Evolutionary conservation across 2,797 vertebrate species (phyloP).

Genomic region (Rhincodon typus): DNA sequence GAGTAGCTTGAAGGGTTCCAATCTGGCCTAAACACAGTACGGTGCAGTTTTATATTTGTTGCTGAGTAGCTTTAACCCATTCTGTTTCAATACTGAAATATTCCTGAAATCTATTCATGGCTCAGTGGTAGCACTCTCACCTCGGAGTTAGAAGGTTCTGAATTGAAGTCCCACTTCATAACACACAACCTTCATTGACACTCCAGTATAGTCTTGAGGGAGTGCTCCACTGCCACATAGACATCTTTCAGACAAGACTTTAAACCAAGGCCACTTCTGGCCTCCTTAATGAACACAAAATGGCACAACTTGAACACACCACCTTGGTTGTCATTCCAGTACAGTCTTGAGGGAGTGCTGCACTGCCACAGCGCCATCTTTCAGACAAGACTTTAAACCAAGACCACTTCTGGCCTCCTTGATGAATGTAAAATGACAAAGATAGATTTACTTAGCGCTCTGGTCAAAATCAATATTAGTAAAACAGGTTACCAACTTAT

Average conservation of each 20-base stretch:
- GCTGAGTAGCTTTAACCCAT: neutral
- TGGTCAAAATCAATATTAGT: neutral
- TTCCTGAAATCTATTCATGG: neutral
- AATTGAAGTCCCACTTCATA: neutral
- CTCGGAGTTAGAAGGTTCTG: neutral
- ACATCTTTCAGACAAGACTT: neutral
- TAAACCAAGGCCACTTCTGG: neutral
- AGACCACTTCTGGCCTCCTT: neutral
- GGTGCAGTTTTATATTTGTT: conserved; percentile 2
- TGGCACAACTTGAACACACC: too few relatives aligned
- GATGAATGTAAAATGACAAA: neutral
- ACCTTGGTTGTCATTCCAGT: neutral
- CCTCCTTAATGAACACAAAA: neutral
- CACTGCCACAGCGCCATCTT: neutral
- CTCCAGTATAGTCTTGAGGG: neutral
- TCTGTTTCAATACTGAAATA: neutral
- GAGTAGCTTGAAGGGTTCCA: conserved; percentile 92
- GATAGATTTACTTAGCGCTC: neutral
- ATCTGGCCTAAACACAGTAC: conserved; percentile 74
- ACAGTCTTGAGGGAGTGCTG: neutral
- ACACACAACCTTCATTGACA: neutral
- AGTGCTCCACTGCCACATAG: neutral
- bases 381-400: neutral
- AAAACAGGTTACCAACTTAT: neutral
- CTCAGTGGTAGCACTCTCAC: neutral